These are phyloP conservation scores for Myripristis murdjan DNA, from an alignment of 2,797 vertebrate genomes.

Conservation along the genomic window DNA sequence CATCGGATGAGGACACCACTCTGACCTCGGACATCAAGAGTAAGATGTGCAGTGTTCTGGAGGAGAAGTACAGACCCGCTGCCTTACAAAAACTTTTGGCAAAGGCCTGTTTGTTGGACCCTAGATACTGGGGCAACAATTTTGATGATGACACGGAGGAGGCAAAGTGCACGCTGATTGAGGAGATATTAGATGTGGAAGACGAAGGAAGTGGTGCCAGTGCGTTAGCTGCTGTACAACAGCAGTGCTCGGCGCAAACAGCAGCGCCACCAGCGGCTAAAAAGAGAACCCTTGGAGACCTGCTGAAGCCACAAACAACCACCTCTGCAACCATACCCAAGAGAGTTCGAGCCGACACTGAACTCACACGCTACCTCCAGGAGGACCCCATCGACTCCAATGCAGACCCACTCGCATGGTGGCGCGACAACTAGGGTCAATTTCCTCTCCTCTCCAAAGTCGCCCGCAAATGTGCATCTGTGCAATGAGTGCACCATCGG, in stretches of 20 bases:
- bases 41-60: slow-evolving; percentile 33
- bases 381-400: slow-evolving; percentile 3
- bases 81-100: slow-evolving; percentile 28
- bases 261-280: slow-evolving; percentile 15
- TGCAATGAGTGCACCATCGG: slow-evolving; percentile 2
- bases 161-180: slow-evolving; percentile 7
- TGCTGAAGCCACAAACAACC: slow-evolving; percentile 15
- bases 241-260: background rate
- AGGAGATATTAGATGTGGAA: slow-evolving; percentile 5
- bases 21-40: slow-evolving; percentile 22
- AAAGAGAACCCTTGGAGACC: slow-evolving; percentile 25
- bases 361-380: slow-evolving; percentile 10
- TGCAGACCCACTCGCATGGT: slow-evolving; percentile 5
- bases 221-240: background rate
- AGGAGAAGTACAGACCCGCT: slow-evolving; percentile 33
- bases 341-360: slow-evolving; percentile 1
- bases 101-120: slow-evolving; percentile 26
- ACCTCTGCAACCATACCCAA: background rate
- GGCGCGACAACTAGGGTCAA: slow-evolving; percentile 5
- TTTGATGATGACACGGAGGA: slow-evolving; percentile 16
- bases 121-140: slow-evolving; percentile 12
- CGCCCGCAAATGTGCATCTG: slow-evolving; percentile 1
- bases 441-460: slow-evolving; percentile 6
- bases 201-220: slow-evolving; percentile 5
- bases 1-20: slow-evolving; percentile 5